Evolutionary conservation across 2,797 vertebrate genomes (phyloP), one percentile per base, ranked within the genome.

Genomic region (Sebastolobus alascanus): DNA sequence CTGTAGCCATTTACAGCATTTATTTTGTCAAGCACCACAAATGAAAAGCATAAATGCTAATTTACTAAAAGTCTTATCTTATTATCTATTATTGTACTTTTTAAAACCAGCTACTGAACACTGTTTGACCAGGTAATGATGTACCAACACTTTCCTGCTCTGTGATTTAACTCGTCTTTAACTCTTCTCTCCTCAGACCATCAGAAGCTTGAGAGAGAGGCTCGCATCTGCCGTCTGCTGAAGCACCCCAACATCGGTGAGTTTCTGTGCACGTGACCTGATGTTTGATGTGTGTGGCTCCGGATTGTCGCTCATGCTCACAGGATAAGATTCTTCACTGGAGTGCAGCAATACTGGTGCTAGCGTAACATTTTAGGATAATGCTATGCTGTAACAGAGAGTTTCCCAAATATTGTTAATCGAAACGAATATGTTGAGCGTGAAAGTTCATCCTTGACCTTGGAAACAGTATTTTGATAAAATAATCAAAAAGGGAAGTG

Each of bases 161-260:
- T 54, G 20, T 69, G 9, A 40, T 50, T 56, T 25, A 43, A 43
- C 72, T 61, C 7, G 2, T 67, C 63, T 68, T 18, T 13, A 14
- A 52, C 14, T 60, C 61, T 84, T 85, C 76, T 78, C 20, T 77
- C 73, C 40, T 69, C 89, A 93, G 92, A 94, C 79, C 92, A 95
- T 78, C 94, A 95, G 90, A 95, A 95, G 84, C 92, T 95, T 6
- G 94, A 95, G 82, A 85, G 94, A 77, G 94, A 95, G 84, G 93
- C 94, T 72, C 92, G 93, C 3, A 95, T 95, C 85, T 94, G 94
- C 84, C 94, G 94, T 80, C 92, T 95, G 16, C 88, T 95, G 82
- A 95, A 94, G 85, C 94, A 94, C 72, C 90, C 94, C 75, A 94
- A 95, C 83, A 95, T 95, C 4, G 94, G 93, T 95, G 86, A 93